Base-by-base conservation (phyloP, 2,113 vertebrate genomes). In the Numida meleagris region DNA sequence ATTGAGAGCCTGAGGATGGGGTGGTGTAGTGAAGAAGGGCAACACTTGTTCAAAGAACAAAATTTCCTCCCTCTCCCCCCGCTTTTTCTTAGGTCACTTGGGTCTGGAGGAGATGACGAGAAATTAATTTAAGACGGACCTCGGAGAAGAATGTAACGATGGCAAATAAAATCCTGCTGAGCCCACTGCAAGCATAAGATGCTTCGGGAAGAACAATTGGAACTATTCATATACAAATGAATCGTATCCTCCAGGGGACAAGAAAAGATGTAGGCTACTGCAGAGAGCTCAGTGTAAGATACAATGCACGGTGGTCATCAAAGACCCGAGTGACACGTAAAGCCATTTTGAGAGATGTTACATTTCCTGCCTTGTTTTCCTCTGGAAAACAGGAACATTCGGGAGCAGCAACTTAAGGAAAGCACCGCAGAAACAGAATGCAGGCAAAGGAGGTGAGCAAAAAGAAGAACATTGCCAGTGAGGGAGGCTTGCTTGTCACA, bases 171-270 rank as follows among this genome's bases (percentile, higher is more conserved):
- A 73, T 66, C 88, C 58, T 68, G 13, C 27, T 16, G 13, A 74
- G 48, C 61, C 67, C 72, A 66, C 4, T 8, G 33, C 62, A 38
- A 6, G 16, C 6, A 27, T 17, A 65, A 46, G 45, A 27, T 16
- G 13, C 63, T 46, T 45, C 70, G 57, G 82, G 71, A 94, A 83
- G 86, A 73, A 73, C 65, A 78, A 16, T 3, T 55, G 89, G 66
- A 95, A 78, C 45, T 55, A 40, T 71, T 89, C 61, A 62, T 40
- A 51, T 21, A 33, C 88, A 89, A 91, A 93, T 38, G 84, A 76
- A 53, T 63, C 4, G 2, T 31, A 48, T 42, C 63, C 48, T 94
- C 88, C 79, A 5, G 33, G 63, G 45, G 83, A 80, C 48, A 59
- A 84, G 79, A 90, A 73, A 36, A 57, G 51, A 61, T 18, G 7